Evolutionary conservation across 2,888 invertebrate genomes (phyloP).

Genomic region (Protonemura montana): DNA sequence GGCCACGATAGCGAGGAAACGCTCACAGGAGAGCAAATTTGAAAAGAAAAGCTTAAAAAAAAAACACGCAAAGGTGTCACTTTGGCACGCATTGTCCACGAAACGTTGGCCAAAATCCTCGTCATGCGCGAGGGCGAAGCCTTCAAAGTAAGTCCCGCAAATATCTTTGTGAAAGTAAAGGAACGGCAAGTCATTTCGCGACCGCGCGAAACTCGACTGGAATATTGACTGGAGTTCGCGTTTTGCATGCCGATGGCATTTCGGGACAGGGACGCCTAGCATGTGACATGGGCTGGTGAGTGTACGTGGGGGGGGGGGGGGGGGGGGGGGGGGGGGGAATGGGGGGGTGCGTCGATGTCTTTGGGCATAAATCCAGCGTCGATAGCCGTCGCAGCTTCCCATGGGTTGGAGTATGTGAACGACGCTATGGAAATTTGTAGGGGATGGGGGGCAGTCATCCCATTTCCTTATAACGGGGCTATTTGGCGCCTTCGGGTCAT

Average conservation of each 20-base stretch:
- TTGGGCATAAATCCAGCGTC: not conserved
- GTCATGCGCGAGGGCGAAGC: not conserved
- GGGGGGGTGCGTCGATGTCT: not conserved
- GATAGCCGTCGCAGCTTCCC: not conserved
- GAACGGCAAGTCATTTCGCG: not conserved
- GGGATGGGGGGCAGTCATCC: not conserved
- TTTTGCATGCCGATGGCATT: not conserved
- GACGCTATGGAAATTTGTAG: not conserved
- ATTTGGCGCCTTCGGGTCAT: not conserved
- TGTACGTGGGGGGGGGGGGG: too few relatives aligned
- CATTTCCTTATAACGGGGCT: not conserved
- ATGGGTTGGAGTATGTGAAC: not conserved
- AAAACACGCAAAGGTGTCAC: too few relatives aligned
- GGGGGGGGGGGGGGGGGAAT: not conserved
- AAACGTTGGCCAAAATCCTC: not conserved
- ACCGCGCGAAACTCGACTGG: not conserved
- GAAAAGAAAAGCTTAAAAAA: too few relatives aligned
- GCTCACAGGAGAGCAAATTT: too few relatives aligned
- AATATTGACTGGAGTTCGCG: not conserved
- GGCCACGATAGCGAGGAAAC: too few relatives aligned
- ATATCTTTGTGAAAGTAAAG: not conserved
- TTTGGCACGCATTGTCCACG: too few relatives aligned
- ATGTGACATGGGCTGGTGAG: too few relatives aligned
- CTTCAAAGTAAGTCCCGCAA: not conserved
- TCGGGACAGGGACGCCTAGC: not conserved